Evolutionary conservation across 2,888 invertebrate species (phyloP).

Genomic region (Leuctra nigra): DNA sequence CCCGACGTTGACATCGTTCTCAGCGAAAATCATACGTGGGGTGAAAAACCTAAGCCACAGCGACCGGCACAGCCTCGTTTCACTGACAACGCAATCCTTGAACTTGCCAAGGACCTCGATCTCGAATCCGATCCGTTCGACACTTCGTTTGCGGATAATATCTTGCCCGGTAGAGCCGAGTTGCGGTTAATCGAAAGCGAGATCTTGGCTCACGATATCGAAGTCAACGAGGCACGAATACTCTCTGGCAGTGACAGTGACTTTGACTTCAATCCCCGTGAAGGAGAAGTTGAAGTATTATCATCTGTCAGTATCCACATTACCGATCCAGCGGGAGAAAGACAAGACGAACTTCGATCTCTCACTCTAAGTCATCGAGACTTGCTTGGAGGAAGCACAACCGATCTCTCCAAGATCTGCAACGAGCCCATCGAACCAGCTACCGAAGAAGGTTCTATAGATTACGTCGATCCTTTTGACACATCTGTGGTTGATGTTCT

Average conservation of each 20-base stretch:
- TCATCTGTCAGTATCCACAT: slow-evolving; percentile 51
- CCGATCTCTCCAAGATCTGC: slow-evolving; percentile 62
- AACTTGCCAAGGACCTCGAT: slow-evolving; percentile 18
- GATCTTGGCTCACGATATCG: slow-evolving; percentile 41
- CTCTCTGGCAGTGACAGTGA: slow-evolving; percentile 39
- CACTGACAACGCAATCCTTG: slow-evolving; percentile 17
- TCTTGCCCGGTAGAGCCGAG: slow-evolving; percentile 58
- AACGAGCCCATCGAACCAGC: slow-evolving; percentile 61
- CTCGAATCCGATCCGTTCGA: slow-evolving; percentile 66
- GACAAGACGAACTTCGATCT: slow-evolving; percentile 39
- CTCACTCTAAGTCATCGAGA: slow-evolving; percentile 50
- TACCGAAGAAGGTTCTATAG: slow-evolving; percentile 36
- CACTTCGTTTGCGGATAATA: slow-evolving; percentile 72
- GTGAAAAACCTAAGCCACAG: slow-evolving; percentile 6
- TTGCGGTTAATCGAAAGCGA: slow-evolving; percentile 52
- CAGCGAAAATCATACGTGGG: slow-evolving; percentile 18
- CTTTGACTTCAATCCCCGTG: slow-evolving; percentile 52
- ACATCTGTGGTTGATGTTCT: slow-evolving; percentile 68
- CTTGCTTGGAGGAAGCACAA: slow-evolving; percentile 67
- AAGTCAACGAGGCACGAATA: slow-evolving; percentile 29
- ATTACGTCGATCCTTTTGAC: slow-evolving; percentile 72
- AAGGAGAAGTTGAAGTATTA: slow-evolving; percentile 48
- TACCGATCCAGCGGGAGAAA: slow-evolving; percentile 54
- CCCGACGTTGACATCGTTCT: slow-evolving; percentile 29
- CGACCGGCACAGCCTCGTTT: slow-evolving; percentile 10